These are phyloP conservation scores for Gambusia yucatana DNA, from an alignment of 2,797 vertebrate species.

Conservation along the genomic window DNA sequence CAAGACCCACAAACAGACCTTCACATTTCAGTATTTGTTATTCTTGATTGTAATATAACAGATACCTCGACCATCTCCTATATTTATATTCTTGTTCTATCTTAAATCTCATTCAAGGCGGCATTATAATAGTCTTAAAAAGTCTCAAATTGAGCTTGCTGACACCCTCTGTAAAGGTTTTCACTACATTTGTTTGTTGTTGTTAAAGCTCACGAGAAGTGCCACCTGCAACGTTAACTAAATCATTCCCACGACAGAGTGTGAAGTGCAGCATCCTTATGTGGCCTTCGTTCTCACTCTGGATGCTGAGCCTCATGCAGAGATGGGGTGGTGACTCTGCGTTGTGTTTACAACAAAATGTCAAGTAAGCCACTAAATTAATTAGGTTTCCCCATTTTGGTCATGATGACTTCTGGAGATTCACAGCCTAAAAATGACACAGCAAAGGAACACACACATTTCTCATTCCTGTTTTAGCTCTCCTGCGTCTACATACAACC, in stretches of 20 bases:
- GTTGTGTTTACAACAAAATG: slow-evolving; percentile 51
- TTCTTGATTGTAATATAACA: too few species aligned
- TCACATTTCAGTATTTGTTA: too few species aligned
- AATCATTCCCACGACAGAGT: slow-evolving; percentile 7
- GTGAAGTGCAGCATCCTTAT: slow-evolving; percentile 48
- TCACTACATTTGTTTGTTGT: background rate
- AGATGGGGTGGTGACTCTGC: slow-evolving; percentile 46
- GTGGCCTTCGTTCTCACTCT: slow-evolving; percentile 50
- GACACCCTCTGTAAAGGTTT: background rate
- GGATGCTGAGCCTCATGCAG: slow-evolving; percentile 20
- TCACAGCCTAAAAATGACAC: slow-evolving; percentile 19
- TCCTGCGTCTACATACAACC: background rate
- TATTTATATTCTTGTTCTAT: too few species aligned
- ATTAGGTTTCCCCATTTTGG: slow-evolving; percentile 73
- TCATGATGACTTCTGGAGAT: slow-evolving; percentile 63
- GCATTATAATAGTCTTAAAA: too few species aligned
- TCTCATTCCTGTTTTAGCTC: slow-evolving; percentile 31
- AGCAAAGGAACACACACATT: slow-evolving; percentile 14
- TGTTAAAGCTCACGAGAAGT: too few species aligned
- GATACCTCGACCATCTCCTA: too few species aligned
- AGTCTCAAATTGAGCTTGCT: too few species aligned
- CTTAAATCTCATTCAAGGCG: too few species aligned
- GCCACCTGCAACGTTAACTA: background rate
- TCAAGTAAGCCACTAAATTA: slow-evolving; percentile 61
- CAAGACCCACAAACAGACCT: too few species aligned